Evolutionary conservation across 2,888 invertebrate genomes (phyloP).

Genomic region (Yponomeuta malinellus): DNA sequence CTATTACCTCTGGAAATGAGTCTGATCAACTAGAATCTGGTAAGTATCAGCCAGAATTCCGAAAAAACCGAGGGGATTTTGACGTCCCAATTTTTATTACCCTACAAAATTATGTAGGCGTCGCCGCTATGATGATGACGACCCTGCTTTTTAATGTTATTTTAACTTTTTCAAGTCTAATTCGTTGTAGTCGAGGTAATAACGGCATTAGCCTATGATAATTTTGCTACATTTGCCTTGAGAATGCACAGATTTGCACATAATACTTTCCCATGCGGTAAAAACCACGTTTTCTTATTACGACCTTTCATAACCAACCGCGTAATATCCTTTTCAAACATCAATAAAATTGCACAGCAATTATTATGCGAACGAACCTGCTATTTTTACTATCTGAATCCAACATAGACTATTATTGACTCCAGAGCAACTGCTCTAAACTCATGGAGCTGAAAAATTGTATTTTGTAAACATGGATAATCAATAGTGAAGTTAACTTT

Average conservation of each 20-base stretch:
- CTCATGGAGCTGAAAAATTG: neutral
- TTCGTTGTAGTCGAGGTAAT: neutral
- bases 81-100: constrained; percentile 35
- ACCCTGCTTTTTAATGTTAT: neutral
- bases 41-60: constrained; percentile 30
- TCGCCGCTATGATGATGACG: neutral
- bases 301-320: neutral
- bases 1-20: constrained; percentile 34
- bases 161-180: neutral
- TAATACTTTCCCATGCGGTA: neutral
- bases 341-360: constrained; percentile 3
- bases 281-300: neutral
- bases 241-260: neutral
- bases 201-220: neutral
- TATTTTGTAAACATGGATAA: constrained; percentile 1
- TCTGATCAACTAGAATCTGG: constrained; percentile 38
- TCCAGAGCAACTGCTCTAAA: neutral
- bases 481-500: neutral
- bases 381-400: neutral
- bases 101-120: constrained; percentile 31
- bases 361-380: neutral
- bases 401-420: neutral
- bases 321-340: constrained; percentile 1
- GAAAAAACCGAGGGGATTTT: constrained; percentile 24
- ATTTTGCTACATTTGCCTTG: neutral